A percentile compares a stretch with the other conserved stretches of the same genome.
Evolutionary conservation across 2,797 vertebrate species (phyloP).

Genomic region (Sebastes steindachneri): DNA sequence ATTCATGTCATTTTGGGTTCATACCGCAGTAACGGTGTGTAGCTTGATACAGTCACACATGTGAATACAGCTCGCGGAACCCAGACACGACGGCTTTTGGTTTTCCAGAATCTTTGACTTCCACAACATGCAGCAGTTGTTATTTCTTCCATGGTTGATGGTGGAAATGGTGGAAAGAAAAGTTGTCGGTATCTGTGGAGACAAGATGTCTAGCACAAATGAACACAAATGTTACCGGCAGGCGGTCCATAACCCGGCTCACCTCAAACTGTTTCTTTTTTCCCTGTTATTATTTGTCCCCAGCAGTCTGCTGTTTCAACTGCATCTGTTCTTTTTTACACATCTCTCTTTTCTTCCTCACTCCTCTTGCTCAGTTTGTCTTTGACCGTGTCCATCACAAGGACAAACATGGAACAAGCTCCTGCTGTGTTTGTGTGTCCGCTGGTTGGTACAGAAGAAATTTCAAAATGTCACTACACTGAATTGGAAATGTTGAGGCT

Average conservation of each 20-base stretch:
- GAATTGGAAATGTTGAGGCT: conserved; percentile 27
- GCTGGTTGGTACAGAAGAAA: conserved; percentile 25
- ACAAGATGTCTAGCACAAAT: no score
- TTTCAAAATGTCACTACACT: conserved; percentile 36
- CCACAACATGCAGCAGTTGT: no score
- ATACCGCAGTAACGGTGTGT: no score
- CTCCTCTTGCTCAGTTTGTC: not conserved
- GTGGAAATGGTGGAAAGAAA: no score
- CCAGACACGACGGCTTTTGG: no score
- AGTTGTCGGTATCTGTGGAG: no score
- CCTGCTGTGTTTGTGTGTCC: conserved; percentile 7
- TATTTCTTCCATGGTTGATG: no score
- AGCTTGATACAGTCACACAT: no score
- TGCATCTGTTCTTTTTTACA: not conserved
- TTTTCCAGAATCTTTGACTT: no score
- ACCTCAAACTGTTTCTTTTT: not conserved
- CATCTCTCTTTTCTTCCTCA: not conserved
- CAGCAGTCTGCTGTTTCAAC: not conserved
- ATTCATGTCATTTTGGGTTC: no score
- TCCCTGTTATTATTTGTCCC: not conserved
- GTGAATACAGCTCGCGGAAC: no score
- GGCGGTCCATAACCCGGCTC: not conserved
- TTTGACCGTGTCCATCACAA: not conserved
- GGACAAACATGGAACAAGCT: not conserved
- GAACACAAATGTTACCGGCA: no score